These are phyloP conservation scores for Drosophila biarmipes DNA, from an alignment of 1,140 invertebrate species.

Conservation along the genomic window DNA sequence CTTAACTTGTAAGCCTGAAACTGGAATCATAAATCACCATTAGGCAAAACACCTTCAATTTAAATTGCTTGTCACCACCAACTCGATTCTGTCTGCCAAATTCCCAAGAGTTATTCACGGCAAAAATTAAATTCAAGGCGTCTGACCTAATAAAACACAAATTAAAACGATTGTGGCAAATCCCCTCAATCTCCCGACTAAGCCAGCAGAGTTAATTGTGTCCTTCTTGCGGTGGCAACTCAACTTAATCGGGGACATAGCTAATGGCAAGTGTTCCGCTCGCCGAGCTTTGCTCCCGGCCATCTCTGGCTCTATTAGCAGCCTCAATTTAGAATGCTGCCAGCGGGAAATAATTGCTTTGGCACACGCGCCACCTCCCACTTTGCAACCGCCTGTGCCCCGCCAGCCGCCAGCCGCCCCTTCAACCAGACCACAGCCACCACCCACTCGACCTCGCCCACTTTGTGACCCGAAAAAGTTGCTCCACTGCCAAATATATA, in stretches of 20 bases:
- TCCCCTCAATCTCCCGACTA: constrained; percentile 6
- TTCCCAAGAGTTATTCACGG: not conserved
- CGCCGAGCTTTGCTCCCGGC: constrained; percentile 29
- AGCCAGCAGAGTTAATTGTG: constrained; percentile 37
- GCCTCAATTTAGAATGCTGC: constrained; percentile 75
- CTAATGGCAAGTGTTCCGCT: constrained; percentile 44
- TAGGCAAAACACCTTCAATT: no score
- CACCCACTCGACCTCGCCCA: constrained; percentile 20
- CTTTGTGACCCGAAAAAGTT: constrained; percentile 66
- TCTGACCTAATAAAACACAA: constrained; percentile 21
- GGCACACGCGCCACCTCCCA: constrained; percentile 56
- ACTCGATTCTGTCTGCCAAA: not conserved
- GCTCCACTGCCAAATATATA: constrained; percentile 70
- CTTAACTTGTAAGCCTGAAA: no score
- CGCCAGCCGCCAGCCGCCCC: no score
- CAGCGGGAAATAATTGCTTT: constrained; percentile 80
- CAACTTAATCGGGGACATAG: constrained; percentile 52
- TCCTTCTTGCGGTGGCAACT: constrained; percentile 36
- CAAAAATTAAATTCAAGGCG: not conserved
- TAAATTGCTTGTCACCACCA: no score
- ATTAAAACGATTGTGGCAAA: constrained; percentile 11
- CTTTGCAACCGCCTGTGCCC: not conserved
- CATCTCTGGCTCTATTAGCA: constrained; percentile 58
- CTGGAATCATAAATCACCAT: no score
- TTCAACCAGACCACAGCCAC: constrained; percentile 4